phyloP scores from a whole-genome alignment of 1,140 invertebrate genomes.

The Drosophila mayri region DNA sequence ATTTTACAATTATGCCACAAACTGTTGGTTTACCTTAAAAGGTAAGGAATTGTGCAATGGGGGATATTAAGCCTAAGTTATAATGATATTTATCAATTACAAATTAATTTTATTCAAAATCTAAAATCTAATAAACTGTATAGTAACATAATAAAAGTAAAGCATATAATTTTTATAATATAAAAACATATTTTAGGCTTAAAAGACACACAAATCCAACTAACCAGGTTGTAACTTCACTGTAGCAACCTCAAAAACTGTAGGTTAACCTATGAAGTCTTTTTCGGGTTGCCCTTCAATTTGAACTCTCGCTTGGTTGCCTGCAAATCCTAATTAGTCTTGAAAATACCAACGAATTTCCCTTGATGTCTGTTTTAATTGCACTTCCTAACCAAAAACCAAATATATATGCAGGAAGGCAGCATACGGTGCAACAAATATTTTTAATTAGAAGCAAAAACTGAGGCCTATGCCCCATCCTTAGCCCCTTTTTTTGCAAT shows the following conservation, averaged over 20 bases:
- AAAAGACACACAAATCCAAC: too few species aligned
- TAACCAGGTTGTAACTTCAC: too few species aligned
- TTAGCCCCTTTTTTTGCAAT: constrained; percentile 64
- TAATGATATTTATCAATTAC: background rate
- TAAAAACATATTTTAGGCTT: background rate
- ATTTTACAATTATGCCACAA: constrained; percentile 5
- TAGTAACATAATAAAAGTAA: background rate
- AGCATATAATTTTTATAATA: background rate
- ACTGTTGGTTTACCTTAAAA: constrained; percentile 8
- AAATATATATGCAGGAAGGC: constrained; percentile 6
- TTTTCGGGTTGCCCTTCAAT: constrained; percentile 36
- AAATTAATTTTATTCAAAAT: too few species aligned
- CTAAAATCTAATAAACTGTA: too few species aligned
- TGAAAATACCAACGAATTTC: constrained; percentile 30
- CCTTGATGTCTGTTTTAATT: constrained; percentile 68
- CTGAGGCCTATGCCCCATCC: constrained; percentile 32
- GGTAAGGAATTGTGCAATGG: background rate
- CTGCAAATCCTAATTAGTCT: constrained; percentile 46
- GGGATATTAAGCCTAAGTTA: background rate
- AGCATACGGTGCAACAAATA: constrained; percentile 26
- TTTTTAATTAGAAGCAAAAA: constrained; percentile 73
- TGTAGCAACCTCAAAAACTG: constrained; percentile 1
- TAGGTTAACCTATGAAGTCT: constrained; percentile 6
- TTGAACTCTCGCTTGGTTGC: constrained; percentile 17
- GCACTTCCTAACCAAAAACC: constrained; percentile 39